Conservation (phyloP, 1,140 invertebrate species). For the Zaprionus lachaisei region DNA sequence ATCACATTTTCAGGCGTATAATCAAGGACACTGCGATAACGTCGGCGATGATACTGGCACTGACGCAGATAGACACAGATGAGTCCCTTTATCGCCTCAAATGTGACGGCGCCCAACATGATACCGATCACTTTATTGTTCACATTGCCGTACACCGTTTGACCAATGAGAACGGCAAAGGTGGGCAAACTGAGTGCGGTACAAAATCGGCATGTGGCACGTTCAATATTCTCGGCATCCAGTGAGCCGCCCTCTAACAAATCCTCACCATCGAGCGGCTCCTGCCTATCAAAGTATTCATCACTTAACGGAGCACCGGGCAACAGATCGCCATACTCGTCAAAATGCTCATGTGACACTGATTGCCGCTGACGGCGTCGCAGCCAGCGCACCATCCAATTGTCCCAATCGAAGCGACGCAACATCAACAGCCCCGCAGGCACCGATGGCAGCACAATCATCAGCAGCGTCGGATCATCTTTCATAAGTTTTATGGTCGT, state of each 20-base stretch:
- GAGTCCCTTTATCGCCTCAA: constrained; percentile 53
- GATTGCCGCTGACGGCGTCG: constrained; percentile 38
- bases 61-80: constrained; percentile 50
- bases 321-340: constrained; percentile 32
- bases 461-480: constrained; percentile 58
- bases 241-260: constrained; percentile 25
- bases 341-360: constrained; percentile 31
- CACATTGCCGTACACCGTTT: constrained; percentile 33
- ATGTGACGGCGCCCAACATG: constrained; percentile 57
- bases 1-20: constrained; percentile 29
- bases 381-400: constrained; percentile 45
- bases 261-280: constrained; percentile 28
- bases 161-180: constrained; percentile 50
- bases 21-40: constrained; percentile 49
- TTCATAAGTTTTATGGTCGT: constrained; percentile 45
- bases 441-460: constrained; percentile 60
- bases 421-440: constrained; percentile 49
- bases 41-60: constrained; percentile 35
- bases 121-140: constrained; percentile 35
- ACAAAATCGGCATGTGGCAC: constrained; percentile 43
- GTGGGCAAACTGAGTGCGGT: constrained; percentile 61
- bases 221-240: constrained; percentile 33
- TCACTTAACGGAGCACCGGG: constrained; percentile 61
- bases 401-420: constrained; percentile 58
- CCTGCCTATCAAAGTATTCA: constrained; percentile 51